These are phyloP conservation scores for Corythoichthys haematopterus DNA, from an alignment of 2,113 vertebrate species.

Conservation along the genomic window DNA sequence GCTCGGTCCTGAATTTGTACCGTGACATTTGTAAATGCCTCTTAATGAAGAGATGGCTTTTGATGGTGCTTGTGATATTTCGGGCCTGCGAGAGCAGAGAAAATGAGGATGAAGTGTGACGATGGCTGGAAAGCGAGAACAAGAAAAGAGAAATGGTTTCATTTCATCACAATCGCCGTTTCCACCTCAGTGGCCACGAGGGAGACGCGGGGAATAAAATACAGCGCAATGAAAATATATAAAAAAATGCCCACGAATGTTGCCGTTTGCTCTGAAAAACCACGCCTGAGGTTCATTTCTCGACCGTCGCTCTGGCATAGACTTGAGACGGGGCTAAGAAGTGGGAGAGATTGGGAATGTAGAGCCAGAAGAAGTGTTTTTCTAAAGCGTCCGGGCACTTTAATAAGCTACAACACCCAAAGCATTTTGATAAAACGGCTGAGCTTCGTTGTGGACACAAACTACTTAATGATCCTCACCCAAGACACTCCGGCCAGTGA, in stretches of 20 bases:
- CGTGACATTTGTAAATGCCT: slow-evolving; percentile 45
- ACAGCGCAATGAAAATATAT: slow-evolving; percentile 23
- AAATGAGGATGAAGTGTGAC: slow-evolving; percentile 40
- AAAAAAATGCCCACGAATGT: slow-evolving; percentile 58
- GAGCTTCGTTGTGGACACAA: slow-evolving; percentile 36
- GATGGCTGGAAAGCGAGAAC: slow-evolving; percentile 34
- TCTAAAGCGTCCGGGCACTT: slow-evolving; percentile 56
- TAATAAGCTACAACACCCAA: slow-evolving; percentile 62
- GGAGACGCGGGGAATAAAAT: slow-evolving; percentile 43
- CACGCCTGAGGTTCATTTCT: slow-evolving; percentile 45
- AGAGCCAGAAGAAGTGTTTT: slow-evolving; percentile 39
- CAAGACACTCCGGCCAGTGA: slow-evolving; percentile 32
- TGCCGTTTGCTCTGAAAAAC: slow-evolving; percentile 48
- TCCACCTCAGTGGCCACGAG: slow-evolving; percentile 67
- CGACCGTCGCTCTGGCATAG: slow-evolving; percentile 33
- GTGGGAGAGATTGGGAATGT: not conserved
- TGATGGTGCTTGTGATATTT: slow-evolving; percentile 55
- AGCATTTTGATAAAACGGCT: slow-evolving; percentile 63
- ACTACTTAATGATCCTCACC: slow-evolving; percentile 28
- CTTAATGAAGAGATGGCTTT: slow-evolving; percentile 41
- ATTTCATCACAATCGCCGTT: slow-evolving; percentile 64
- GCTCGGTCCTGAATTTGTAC: slow-evolving; percentile 20
- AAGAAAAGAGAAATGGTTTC: slow-evolving; percentile 43
- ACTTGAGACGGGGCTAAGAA: slow-evolving; percentile 18
- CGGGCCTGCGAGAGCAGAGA: slow-evolving; percentile 35